These are phyloP conservation scores for Lagothrix lagotricha DNA, from an alignment of 2,797 vertebrate species.

Conservation along the genomic window DNA sequence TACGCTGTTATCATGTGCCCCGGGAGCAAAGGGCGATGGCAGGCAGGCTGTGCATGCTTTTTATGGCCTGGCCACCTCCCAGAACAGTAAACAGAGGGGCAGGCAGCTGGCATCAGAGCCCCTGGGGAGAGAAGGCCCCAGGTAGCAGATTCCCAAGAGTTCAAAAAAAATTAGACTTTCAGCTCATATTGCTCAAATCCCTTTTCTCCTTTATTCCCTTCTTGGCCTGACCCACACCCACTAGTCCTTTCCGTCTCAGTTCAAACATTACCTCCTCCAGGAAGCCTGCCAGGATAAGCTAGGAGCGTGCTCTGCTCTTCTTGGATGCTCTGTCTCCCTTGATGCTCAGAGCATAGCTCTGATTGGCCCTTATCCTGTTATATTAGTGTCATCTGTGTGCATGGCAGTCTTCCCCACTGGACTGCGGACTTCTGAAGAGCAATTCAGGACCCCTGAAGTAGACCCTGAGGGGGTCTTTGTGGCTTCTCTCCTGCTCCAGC, in stretches of 20 bases:
- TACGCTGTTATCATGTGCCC: neutral
- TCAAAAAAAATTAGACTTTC: neutral
- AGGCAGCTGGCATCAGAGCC: slow-evolving; percentile 55
- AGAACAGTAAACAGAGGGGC: slow-evolving; percentile 72
- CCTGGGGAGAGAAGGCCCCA: neutral
- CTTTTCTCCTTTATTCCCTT: neutral
- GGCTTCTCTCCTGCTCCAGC: neutral
- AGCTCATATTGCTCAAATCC: neutral
- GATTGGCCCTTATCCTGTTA: neutral
- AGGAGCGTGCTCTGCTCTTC: neutral
- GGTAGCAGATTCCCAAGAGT: neutral
- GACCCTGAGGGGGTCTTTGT: neutral
- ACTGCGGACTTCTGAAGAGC: neutral
- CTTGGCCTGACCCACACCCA: neutral
- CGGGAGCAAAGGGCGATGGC: slow-evolving; percentile 67
- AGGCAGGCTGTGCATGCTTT: neutral
- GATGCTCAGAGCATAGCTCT: neutral
- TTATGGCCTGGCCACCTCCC: slow-evolving; percentile 73
- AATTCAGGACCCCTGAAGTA: neutral
- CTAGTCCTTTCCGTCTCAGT: neutral
- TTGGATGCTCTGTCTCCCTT: too few species aligned
- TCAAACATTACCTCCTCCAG: neutral
- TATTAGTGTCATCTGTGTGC: too few species aligned
- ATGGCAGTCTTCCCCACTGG: neutral
- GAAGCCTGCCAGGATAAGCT: neutral